Conservation (phyloP, 2,888 invertebrate genomes). For the Neoaliturus tenellus region DNA sequence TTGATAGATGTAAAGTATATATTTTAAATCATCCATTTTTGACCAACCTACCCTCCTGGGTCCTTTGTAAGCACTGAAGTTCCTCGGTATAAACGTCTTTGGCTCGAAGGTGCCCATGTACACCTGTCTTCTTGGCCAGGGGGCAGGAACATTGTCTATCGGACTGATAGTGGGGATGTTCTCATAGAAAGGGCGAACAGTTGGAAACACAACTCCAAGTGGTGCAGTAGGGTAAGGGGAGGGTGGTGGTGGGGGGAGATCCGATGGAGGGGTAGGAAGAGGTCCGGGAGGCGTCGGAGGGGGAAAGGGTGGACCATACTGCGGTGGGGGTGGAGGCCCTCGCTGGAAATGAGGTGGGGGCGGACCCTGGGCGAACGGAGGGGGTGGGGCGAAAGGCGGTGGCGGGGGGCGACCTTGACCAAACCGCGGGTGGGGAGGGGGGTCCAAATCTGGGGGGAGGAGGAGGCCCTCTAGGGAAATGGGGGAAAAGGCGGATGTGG, state of each 20-base stretch:
- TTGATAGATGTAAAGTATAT: too few relatives aligned
- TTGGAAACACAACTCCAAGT: not conserved
- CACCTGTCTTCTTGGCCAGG: constrained; percentile 20
- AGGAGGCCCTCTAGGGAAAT: not conserved
- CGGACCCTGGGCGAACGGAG: not conserved
- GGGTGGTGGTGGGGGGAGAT: not conserved
- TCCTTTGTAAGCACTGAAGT: constrained; percentile 38
- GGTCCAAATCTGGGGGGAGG: not conserved
- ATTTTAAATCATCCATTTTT: too few relatives aligned
- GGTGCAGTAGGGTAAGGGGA: constrained; percentile 1
- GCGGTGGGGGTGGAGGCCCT: not conserved
- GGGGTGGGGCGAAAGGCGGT: not conserved
- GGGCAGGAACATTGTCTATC: constrained; percentile 20
- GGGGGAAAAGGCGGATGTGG: constrained; percentile 22
- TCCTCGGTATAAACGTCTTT: not conserved
- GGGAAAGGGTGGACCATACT: not conserved
- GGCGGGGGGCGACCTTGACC: not conserved
- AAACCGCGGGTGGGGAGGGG: not conserved
- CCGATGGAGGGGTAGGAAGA: not conserved
- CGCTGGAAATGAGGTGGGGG: constrained; percentile 9
- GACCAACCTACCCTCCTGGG: constrained; percentile 27
- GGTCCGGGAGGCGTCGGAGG: not conserved
- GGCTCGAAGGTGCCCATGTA: not conserved
- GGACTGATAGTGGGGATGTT: constrained; percentile 36
- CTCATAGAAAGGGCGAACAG: constrained; percentile 13